Conservation (phyloP, 2,888 invertebrate genomes). For the Mythimna loreyi region DNA sequence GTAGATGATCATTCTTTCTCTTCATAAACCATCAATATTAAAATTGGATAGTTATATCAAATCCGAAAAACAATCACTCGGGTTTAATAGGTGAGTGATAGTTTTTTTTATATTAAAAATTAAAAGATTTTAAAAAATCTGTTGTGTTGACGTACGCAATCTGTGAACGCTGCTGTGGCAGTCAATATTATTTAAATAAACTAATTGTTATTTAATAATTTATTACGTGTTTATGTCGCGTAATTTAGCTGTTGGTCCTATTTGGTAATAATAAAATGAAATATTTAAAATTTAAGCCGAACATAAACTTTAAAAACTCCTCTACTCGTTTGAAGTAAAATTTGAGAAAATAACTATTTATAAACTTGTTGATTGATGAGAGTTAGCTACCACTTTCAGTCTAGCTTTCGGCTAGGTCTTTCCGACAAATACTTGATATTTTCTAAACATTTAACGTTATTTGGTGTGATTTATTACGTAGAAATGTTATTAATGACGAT, state of each 20-base stretch:
- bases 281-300: conserved; percentile 36
- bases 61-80: not conserved
- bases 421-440: conserved; percentile 41
- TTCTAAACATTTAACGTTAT: conserved; percentile 26
- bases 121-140: too few relatives aligned
- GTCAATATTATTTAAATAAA: too few relatives aligned
- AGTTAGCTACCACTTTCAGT: conserved; percentile 59
- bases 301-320: conserved; percentile 58
- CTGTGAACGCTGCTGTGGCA: too few relatives aligned
- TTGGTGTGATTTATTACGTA: conserved; percentile 22
- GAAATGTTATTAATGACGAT: not conserved
- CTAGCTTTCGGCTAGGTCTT: conserved; percentile 23
- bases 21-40: not conserved
- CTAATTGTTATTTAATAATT: too few relatives aligned
- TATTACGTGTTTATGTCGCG: too few relatives aligned
- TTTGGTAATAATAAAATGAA: conserved; percentile 11
- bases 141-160: too few relatives aligned
- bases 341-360: conserved; percentile 56
- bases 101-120: too few relatives aligned
- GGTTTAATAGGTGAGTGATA: too few relatives aligned
- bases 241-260: too few relatives aligned
- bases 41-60: too few relatives aligned
- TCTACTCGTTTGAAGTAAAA: conserved; percentile 23
- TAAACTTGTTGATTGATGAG: conserved; percentile 67
- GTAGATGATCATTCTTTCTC: too few relatives aligned